Conservation (phyloP, 2,888 invertebrate species). For the Thumatha senex region DNA sequence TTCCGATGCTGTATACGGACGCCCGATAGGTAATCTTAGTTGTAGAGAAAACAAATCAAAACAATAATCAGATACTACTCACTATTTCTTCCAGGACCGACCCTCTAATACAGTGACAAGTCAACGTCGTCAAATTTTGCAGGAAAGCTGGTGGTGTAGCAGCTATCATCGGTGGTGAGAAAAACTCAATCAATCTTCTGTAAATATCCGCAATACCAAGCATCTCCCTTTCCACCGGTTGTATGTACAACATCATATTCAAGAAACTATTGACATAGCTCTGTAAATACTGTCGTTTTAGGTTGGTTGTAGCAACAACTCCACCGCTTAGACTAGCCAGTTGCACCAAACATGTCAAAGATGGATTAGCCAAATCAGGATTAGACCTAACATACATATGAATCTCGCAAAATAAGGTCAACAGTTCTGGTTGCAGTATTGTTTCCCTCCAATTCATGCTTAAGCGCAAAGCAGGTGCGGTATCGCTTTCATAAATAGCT, state of each 20-base stretch:
- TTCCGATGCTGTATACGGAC: too few species aligned
- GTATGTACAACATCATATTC: slow-evolving; percentile 71
- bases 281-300: slow-evolving; percentile 73
- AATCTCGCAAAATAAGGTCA: slow-evolving; percentile 91
- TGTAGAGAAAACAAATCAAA: background rate
- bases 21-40: too few species aligned
- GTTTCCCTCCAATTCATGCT: slow-evolving; percentile 89
- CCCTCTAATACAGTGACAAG: slow-evolving; percentile 73
- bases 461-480: slow-evolving; percentile 85
- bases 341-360: slow-evolving; percentile 92
- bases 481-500: slow-evolving; percentile 86
- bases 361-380: slow-evolving; percentile 89
- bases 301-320: slow-evolving; percentile 59
- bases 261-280: slow-evolving; percentile 74
- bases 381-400: slow-evolving; percentile 92
- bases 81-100: slow-evolving; percentile 75
- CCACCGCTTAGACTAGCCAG: slow-evolving; percentile 80
- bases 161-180: slow-evolving; percentile 68
- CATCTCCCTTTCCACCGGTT: slow-evolving; percentile 72
- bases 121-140: slow-evolving; percentile 70
- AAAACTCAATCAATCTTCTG: slow-evolving; percentile 72
- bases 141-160: slow-evolving; percentile 68
- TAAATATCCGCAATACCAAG: slow-evolving; percentile 76
- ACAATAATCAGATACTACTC: slow-evolving; percentile 39
- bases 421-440: slow-evolving; percentile 88